Conservation (phyloP, 2,113 vertebrate genomes). For the Sphaerodactylus townsendi region DNA sequence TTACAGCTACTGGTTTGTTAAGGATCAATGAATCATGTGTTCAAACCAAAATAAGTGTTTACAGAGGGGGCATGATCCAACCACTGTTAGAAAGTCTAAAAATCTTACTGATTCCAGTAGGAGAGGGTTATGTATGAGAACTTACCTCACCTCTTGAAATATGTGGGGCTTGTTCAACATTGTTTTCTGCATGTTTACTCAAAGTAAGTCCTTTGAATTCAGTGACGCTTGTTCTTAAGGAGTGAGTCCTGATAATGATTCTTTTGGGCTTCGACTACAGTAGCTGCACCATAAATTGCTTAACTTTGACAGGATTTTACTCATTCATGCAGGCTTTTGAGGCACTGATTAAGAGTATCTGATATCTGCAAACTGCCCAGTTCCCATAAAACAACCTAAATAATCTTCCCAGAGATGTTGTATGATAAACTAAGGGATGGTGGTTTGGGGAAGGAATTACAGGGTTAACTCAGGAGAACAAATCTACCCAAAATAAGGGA, state of each 20-base stretch:
- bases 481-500: not conserved
- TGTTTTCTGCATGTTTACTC: too few relatives aligned
- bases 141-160: not conserved
- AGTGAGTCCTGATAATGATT: too few relatives aligned
- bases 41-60: not conserved
- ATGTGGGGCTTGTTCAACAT: not conserved
- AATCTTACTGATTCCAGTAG: not conserved
- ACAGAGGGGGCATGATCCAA: not conserved
- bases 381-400: not conserved
- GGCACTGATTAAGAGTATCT: not conserved
- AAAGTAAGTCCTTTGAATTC: too few relatives aligned
- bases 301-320: not conserved
- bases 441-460: not conserved
- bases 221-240: too few relatives aligned
- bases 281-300: not conserved
- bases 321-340: not conserved
- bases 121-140: not conserved
- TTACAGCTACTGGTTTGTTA: not conserved
- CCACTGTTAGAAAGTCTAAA: not conserved
- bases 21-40: slow-evolving; percentile 8
- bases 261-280: too few relatives aligned
- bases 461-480: not conserved
- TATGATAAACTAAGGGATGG: not conserved
- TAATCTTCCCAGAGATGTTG: not conserved
- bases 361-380: not conserved